A percentile compares a stretch with the other conserved stretches of the same genome.
phyloP scores from a whole-genome alignment of 2,113 vertebrate genomes.

The Leucopsar rothschildi region DNA sequence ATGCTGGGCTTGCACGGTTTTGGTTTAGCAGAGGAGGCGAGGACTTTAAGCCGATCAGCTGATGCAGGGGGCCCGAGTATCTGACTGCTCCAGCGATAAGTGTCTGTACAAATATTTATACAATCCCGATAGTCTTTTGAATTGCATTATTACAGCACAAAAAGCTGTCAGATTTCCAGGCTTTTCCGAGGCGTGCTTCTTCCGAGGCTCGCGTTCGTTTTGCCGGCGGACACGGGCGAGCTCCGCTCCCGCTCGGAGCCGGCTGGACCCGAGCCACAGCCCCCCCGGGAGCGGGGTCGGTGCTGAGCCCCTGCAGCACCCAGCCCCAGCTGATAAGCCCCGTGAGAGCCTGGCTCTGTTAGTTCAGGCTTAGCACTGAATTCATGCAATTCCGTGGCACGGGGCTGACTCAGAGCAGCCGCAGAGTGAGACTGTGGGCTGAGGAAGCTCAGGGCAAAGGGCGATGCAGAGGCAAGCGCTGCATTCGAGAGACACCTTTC shows the following conservation, averaged over 20 bases:
- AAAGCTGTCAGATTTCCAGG: conserved; percentile 54
- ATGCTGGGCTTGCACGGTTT: background rate
- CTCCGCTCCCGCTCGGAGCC: background rate
- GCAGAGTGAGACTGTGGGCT: fast-evolving
- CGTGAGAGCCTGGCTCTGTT: background rate
- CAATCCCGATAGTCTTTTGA: conserved; percentile 51
- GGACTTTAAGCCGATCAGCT: background rate
- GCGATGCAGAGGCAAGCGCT: background rate
- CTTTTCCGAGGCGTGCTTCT: background rate
- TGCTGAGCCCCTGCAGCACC: background rate
- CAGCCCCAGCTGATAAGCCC: background rate
- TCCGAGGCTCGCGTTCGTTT: background rate
- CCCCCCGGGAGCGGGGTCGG: fast-evolving
- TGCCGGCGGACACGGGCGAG: background rate
- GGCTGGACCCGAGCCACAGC: fast-evolving
- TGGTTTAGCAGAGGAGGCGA: background rate
- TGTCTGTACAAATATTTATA: conserved; percentile 71
- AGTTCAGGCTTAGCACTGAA: background rate
- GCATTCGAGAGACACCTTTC: background rate
- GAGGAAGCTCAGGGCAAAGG: background rate
- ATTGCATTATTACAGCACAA: conserved; percentile 44
- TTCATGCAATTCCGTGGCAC: background rate
- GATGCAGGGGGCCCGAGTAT: conserved; percentile 15
- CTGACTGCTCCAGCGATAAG: conserved; percentile 54
- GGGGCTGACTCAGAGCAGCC: background rate